Base-by-base conservation (phyloP, 2,113 vertebrate genomes). In the Cinclus mexicanus region DNA sequence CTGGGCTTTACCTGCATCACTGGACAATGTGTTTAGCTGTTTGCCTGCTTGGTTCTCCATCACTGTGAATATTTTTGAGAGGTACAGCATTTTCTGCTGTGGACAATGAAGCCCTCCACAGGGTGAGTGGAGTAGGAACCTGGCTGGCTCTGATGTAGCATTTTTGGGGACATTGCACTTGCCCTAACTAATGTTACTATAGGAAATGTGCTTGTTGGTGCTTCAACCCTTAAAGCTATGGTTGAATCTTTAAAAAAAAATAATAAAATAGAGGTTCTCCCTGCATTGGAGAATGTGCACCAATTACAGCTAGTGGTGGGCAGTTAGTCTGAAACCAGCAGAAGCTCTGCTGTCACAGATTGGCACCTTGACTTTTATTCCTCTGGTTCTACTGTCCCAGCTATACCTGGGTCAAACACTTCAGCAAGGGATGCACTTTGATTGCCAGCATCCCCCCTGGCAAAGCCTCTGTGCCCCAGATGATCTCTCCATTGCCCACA, bases 371-470 rank as follows among this genome's bases (percentile, higher is more conserved):
- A 49, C 44, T 92, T 83, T 16, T 39, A 39, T 46, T 74, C 57
- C 68, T 24, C 42, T 67, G 4, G 0, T 44, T 55, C 26, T 72
- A 20, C 56, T 65, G 15, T 37, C 0, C 5, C 21, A 67, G 70
- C 74, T 88, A 5, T 29, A 68, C 59, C 14, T 65, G 74, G 70
- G 74, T 75, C 24, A 61, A 75, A 60, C 25, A 14, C 55, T 50
- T 16, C 23, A 19, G 33, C 18, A 9, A 69, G 26, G 18, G 26
- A 68, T 52, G 22, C 33, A 13, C 26, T 29, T 65, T 20, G 35
- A 56, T 8, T 79, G 29, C 26, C 49, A 4, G 3, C 15, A 9
- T 56, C 42, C 50, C 41, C 0, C 42, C 41, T 0, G 0, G 9
- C 41, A 39, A 33, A 85, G 33, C 39, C 33, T 33, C 50, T 0